phyloP scores from a whole-genome alignment of 2,113 vertebrate genomes.

The Rhinopomastus cyanomelas region DNA sequence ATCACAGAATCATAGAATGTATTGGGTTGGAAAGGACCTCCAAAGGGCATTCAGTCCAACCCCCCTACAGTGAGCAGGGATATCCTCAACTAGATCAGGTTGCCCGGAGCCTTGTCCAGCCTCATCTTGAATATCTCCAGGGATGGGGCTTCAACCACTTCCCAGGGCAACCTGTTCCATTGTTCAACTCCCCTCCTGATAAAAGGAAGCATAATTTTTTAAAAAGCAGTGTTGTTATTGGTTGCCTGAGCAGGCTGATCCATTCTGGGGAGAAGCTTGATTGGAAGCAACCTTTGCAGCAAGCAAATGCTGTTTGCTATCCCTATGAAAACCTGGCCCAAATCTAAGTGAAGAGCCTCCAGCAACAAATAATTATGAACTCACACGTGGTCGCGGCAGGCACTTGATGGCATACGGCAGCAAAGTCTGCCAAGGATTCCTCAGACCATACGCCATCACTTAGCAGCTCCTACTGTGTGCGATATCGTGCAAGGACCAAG shows the following conservation, averaged over 20 bases:
- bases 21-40: too few species aligned
- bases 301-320: slow-evolving; percentile 10
- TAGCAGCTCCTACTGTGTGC: neutral
- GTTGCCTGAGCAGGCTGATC: neutral
- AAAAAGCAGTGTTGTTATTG: neutral
- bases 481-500: neutral
- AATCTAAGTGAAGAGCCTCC: slow-evolving; percentile 19
- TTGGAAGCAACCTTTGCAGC: neutral
- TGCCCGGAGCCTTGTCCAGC: too few species aligned
- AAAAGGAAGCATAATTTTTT: neutral
- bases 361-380: slow-evolving; percentile 14
- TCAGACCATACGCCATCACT: slow-evolving; percentile 13
- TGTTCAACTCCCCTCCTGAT: neutral
- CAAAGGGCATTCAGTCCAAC: too few species aligned
- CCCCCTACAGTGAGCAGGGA: too few species aligned
- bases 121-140: too few species aligned
- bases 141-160: too few species aligned
- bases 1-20: neutral
- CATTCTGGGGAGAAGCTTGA: neutral
- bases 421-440: slow-evolving; percentile 14
- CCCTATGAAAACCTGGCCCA: neutral
- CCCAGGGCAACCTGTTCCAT: too few species aligned
- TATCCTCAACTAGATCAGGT: too few species aligned
- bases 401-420: slow-evolving; percentile 38
- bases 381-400: neutral